Conservation (phyloP, 1,140 invertebrate genomes). For the Stegodyphus dumicola region DNA sequence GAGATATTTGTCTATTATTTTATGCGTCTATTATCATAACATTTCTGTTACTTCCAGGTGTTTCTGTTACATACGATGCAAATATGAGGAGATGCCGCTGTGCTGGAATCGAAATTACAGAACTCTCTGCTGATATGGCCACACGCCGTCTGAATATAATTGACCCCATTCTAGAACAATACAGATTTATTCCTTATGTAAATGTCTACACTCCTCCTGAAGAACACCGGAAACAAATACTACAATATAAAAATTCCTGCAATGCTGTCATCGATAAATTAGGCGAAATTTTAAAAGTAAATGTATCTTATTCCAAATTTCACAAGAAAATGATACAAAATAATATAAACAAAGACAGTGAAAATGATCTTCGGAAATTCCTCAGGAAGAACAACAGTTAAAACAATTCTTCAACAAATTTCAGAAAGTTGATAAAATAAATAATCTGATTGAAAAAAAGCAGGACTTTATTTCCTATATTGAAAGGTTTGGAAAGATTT, state of each 20-base stretch:
- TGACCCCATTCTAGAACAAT: conserved; percentile 82
- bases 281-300: not conserved
- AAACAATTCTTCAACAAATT: not conserved
- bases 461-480: not conserved
- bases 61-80: conserved; percentile 27
- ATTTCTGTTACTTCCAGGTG: not conserved
- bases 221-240: not conserved
- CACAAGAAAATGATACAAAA: not conserved
- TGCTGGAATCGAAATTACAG: conserved; percentile 88
- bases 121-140: conserved; percentile 87
- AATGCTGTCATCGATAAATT: conserved; percentile 1
- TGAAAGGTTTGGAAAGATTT: not conserved
- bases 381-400: not conserved
- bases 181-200: conserved; percentile 79
- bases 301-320: not conserved
- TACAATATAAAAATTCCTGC: not conserved
- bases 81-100: conserved; percentile 65
- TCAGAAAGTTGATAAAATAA: not conserved
- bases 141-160: conserved; percentile 78
- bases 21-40: no score
- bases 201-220: not conserved
- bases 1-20: no score
- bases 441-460: not conserved
- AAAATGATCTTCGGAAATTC: not conserved
- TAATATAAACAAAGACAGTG: not conserved